Base-by-base conservation (phyloP, 2,113 vertebrate species). In the Pterocles orientalis region DNA sequence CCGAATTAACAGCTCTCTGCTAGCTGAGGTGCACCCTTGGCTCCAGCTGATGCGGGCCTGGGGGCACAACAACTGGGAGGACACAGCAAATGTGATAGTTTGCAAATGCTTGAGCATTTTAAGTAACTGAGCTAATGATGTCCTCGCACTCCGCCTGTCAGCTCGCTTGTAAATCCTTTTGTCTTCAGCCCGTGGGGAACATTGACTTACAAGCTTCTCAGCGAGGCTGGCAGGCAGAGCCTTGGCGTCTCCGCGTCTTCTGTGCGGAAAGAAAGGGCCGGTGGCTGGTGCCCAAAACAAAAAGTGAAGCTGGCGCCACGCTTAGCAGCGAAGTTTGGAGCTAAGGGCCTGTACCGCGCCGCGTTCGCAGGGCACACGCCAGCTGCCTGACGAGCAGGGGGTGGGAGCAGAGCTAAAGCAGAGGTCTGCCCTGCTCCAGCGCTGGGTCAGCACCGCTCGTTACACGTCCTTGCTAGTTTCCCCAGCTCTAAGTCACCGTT, bases 401-500 rank as follows among this genome's bases (percentile, higher is more conserved):
- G 7, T 28, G 60, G 64, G 47, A 65, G 16, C 2, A 3, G 70
- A 17, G n/a, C 33, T 60, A 33, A 13, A 18, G 4, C 36, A 1
- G 12, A 34, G 47, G 5, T 56, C 26, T 47, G 47, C 45, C 77
- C 36, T 1, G 7, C n/a, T 47, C 18, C 21, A 2, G 48, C 16
- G 6, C 43, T 4, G 2, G 53, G 11, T 36, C 36, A 10, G 26
- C 25, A 4, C n/a, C 3, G 50, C 0, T 4, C 3, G 1, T 18
- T 18, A 2, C 1, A 0, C 1, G 0, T 57, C 62, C 45, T 36
- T 23, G 24, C 41, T 3, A 2, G 4, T 33, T 53, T 14, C 34
- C 47, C 41, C 16, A 1, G 23, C n/a, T 26, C 16, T 11, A 31
- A 6, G 60, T 45, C 62, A 15, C 41, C 64, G 45, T 10, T n/a